Evolutionary conservation across 35 echinoderm and acorn worm species (phyloP), one percentile per base, ranked within the genome.

Genomic region (Patiria miniata): DNA sequence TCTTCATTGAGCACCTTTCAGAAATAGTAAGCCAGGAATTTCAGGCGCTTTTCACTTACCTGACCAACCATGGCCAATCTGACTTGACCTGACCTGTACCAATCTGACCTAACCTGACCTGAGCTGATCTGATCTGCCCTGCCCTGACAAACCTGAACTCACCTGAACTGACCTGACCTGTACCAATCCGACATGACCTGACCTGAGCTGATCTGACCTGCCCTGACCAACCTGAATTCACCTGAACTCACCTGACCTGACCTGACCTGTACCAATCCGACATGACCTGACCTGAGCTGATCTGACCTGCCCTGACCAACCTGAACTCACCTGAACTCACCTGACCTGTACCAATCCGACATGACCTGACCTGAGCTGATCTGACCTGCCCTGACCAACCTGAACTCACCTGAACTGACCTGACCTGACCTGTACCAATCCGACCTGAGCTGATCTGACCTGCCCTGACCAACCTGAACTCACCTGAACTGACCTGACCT

Each of bases 1-100:
- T 99, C 21, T 99, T 84, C 83, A 89, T 99, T 30, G 96, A 99
- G 61, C 96, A 99, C 87, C 87, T 91, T 33, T 90, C 92, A 85
- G 96, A 99, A 87, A 91, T 77, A 86, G 96, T 99, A 77, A 82
- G 82, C 59, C 38, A 10, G 2, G 16, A n/a, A 58, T 34, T 0
- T 83, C 44, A 26, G 30, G 21, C 34, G 19, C 26, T n/a, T n/a
- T n/a, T n/a, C n/a, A n/a, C n/a, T n/a, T n/a, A n/a, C n/a, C 52
- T 54, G 8, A 54, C 52, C 52, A 9, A 18, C 7, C 52, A 7
- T 54, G 52, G 18, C 52, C 18, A 7, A 54, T 18, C 52, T 54
- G 52, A 54, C 7, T 18, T 54, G 8, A 54, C 52, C 52, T 54
- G 52, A 54, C 52, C 52, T 54, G 52, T 9, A 7, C 52, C 18